A percentile compares a stretch with the other conserved stretches of the same genome.
Conservation (phyloP, 1,140 invertebrate genomes). For the Drosophila truncata region DNA sequence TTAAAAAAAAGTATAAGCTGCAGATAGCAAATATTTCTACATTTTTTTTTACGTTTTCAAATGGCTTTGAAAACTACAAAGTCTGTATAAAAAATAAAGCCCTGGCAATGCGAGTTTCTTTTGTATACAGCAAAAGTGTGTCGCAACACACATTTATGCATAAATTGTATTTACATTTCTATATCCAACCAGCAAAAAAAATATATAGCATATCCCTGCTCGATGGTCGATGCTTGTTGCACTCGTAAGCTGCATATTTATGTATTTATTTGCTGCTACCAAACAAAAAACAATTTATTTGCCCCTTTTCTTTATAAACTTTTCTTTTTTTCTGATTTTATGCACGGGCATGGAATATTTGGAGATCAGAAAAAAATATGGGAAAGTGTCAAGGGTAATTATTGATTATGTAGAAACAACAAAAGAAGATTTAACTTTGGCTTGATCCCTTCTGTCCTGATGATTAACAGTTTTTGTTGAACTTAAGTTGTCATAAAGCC, state of each 20-base stretch:
- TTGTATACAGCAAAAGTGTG: conserved; percentile 12
- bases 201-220: conserved; percentile 40
- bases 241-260: conserved; percentile 71
- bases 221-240: conserved; percentile 23
- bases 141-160: conserved; percentile 33
- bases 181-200: conserved; percentile 29
- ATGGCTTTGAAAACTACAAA: conserved; percentile 29
- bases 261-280: conserved; percentile 63
- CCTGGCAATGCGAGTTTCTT: conserved; percentile 6
- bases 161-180: conserved; percentile 69
- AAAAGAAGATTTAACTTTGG: conserved; percentile 14
- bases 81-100: conserved; percentile 2
- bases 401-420: conserved; percentile 20
- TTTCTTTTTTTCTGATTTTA: conserved; percentile 17
- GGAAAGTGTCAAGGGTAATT: conserved; percentile 28
- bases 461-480: not conserved
- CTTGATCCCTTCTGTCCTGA: not conserved
- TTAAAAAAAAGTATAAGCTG: conserved; percentile 19
- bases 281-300: conserved; percentile 69
- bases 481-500: not conserved
- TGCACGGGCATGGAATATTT: conserved; percentile 38
- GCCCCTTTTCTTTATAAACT: conserved; percentile 24
- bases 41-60: conserved; percentile 15
- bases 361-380: conserved; percentile 2
- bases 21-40: conserved; percentile 9